Evolutionary conservation across 1,140 invertebrate genomes (phyloP), one percentile per base, ranked within the genome.

Genomic region (Andricus grossulariae): DNA sequence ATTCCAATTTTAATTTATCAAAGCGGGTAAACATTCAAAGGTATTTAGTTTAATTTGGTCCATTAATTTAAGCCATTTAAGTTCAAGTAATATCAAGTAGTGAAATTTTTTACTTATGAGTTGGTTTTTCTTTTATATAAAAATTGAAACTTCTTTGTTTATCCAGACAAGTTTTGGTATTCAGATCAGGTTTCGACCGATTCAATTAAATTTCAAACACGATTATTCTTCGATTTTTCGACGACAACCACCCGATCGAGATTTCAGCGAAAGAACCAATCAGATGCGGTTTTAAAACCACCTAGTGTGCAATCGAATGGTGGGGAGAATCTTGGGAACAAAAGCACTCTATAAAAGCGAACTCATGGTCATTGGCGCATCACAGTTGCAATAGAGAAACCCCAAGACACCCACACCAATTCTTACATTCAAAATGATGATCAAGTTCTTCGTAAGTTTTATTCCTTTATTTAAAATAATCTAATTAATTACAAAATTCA

Each of bases 381-480:
- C 92, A 85, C 88, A 90, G 87, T 93, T 89, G 72, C 82, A 82
- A n/a, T 87, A 83, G 79, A 57, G 72, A 73, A 76, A 77, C 85
- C 70, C 90, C 54, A 91, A 87, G 80, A 82, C 88, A 45, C 10
- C 10, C 7, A 45, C 39, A 45, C 1, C 39, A 45, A 11, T 45
- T 45, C 10, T 45, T 10, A 71, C 80, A 88, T 86, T 80, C 89
- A 93, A 92, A 92, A 93, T 93, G 92, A 91, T 92, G 89, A 90
- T 91, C 90, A 93, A 93, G 90, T 92, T 91, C 87, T 80, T 93
- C 86, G 93, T 93, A 86, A 93, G 93, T 93, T 50, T 78, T 57
- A 54, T 11, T 80, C 73, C n/a, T 50, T 71, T 84, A 77, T 82
- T 79, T 32, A 32, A 32, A 32, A 32, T 32, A 32, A 32, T 32